These are phyloP conservation scores for Oryzias woworae DNA, from an alignment of 2,113 vertebrate species.

Conservation along the genomic window DNA sequence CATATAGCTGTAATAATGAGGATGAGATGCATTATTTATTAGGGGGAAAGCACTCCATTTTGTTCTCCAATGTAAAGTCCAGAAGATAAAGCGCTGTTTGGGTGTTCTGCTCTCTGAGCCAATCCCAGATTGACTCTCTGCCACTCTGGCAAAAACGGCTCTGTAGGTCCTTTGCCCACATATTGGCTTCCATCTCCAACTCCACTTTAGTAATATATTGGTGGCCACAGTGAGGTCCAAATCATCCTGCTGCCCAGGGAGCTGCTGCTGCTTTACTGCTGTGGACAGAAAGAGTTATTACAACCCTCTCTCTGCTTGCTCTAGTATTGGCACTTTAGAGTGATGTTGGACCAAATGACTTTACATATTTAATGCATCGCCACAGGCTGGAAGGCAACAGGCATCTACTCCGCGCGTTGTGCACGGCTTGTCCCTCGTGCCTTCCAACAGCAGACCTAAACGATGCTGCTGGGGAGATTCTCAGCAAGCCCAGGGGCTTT, in stretches of 20 bases:
- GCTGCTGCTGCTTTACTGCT: slow-evolving; percentile 43
- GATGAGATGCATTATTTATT: slow-evolving; percentile 53
- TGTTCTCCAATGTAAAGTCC: slow-evolving; percentile 18
- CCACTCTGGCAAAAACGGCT: slow-evolving; percentile 1
- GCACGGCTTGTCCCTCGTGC: slow-evolving; percentile 30
- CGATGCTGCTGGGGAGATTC: slow-evolving; percentile 40
- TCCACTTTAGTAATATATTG: slow-evolving; percentile 30
- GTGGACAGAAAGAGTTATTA: slow-evolving; percentile 49
- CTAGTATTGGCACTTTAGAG: slow-evolving; percentile 58
- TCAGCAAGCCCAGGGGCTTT: slow-evolving; percentile 31
- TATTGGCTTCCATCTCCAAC: slow-evolving; percentile 38
- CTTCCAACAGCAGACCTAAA: slow-evolving; percentile 49
- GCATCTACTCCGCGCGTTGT: slow-evolving; percentile 48
- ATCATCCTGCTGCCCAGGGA: slow-evolving; percentile 40
- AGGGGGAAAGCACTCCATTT: slow-evolving; percentile 27
- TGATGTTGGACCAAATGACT: slow-evolving; percentile 65
- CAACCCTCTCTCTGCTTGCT: slow-evolving; percentile 37
- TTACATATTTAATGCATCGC: slow-evolving; percentile 72
- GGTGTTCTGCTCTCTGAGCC: not conserved
- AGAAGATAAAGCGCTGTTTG: slow-evolving; percentile 1
- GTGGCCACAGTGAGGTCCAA: slow-evolving; percentile 39
- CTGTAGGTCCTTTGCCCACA: slow-evolving; percentile 12
- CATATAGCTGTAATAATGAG: slow-evolving; percentile 43
- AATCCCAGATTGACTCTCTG: slow-evolving; percentile 10
- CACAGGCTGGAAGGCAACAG: slow-evolving; percentile 62